A percentile compares a stretch with the other conserved stretches of the same genome.
Conservation (phyloP, 2,888 invertebrate genomes). For the Masnerella sp. region DNA sequence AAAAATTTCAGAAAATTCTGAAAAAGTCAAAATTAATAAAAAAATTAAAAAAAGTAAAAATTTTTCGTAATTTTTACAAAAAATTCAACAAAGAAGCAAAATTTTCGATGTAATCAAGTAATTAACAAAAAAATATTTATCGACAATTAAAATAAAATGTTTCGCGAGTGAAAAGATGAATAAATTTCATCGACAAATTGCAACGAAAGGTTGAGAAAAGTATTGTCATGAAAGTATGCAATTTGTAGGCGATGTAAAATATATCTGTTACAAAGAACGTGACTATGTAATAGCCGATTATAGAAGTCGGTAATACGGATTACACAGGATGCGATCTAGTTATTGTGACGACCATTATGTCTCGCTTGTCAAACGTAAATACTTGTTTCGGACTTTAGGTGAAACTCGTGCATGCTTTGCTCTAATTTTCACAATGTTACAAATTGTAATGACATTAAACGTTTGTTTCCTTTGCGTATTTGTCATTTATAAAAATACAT, state of each 20-base stretch:
- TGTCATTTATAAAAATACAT: neutral
- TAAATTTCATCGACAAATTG: too few species aligned
- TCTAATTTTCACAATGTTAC: slow-evolving; percentile 27
- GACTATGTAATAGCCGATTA: slow-evolving; percentile 7
- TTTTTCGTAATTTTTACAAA: too few species aligned
- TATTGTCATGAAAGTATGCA: neutral
- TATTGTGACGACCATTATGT: slow-evolving; percentile 33
- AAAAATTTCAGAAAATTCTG: too few species aligned
- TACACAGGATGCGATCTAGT: slow-evolving; percentile 32
- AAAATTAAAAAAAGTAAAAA: too few species aligned
- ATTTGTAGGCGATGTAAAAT: slow-evolving; percentile 2
- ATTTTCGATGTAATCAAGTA: too few species aligned
- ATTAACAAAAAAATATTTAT: too few species aligned
- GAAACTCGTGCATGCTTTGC: slow-evolving; percentile 21
- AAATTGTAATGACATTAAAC: neutral
- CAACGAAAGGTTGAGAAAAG: too few species aligned
- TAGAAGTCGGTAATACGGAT: slow-evolving; percentile 1
- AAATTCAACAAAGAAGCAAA: too few species aligned
- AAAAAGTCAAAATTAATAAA: too few species aligned
- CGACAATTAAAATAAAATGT: too few species aligned
- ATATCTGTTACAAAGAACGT: slow-evolving; percentile 4
- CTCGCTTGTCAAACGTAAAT: slow-evolving; percentile 21
- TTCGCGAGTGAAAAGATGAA: too few species aligned
- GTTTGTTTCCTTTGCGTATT: neutral
- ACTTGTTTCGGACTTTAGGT: slow-evolving; percentile 13